Evolutionary conservation across 23 tunicate species (phyloP), one percentile per base, ranked within the genome.

Genomic region (Halocynthia aurantium): DNA sequence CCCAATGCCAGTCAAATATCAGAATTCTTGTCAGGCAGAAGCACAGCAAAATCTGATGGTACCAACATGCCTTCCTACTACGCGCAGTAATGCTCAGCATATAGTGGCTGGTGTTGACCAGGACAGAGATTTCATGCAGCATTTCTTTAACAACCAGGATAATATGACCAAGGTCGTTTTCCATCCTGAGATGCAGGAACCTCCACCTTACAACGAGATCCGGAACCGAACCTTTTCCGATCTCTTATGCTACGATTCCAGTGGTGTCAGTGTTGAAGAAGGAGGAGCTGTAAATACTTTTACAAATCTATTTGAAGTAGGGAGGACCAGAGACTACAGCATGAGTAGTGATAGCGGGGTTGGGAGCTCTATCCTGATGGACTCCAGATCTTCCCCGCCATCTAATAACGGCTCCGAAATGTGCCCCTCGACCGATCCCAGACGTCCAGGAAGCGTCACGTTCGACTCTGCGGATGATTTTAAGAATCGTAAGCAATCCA

Each of bases 301-400:
- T 56, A 50, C 80, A 58, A 17, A 22, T 10, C 20, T 53, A 7
- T 56, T n/a, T 51, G 62, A 75, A n/a, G 49, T 75, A 1, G 64
- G 69, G 10, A 40, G 63, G 10, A 75, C 52, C 2, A 60, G 86
- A 40, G 86, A 73, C 6, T 74, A 75, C 80, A 82, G 86, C 58
- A 65, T 82, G 31, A 82, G 86, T 74, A 82, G 73, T 80, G 86
- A 82, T 73, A 82, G 86, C 55, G 86, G 86, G 54, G 86, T 82
- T 50, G 86, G 72, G 65, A 67, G 86, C 13, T 82, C 78, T 50
- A 54, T 62, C 20, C 51, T 60, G 58, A 52, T 63, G 60, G 86
- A 82, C 7, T 53, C 73, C 18, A 52, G 66, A 10, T 13, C 67
- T 7, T 56, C 53, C 2, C 72, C 71, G 7, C 65, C 57, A 31